Percentiles rank a stretch among this genome's conserved stretches.
phyloP scores from a whole-genome alignment of 1,140 invertebrate species.

The Drosophila mauritiana region DNA sequence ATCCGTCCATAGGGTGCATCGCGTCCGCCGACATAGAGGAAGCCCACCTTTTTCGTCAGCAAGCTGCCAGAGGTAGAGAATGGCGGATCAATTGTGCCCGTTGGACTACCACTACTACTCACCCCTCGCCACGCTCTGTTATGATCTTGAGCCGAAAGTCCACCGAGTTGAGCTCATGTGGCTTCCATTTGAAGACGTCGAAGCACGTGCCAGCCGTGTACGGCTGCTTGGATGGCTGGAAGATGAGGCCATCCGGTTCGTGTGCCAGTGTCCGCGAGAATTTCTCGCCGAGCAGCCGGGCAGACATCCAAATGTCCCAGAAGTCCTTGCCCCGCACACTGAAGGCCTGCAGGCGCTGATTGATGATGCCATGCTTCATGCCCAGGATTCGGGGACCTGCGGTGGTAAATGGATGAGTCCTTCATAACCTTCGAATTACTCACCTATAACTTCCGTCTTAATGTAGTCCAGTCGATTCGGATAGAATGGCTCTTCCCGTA shows the following conservation, averaged over 20 bases:
- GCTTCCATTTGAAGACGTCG: constrained; percentile 99
- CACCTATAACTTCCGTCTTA: constrained; percentile 88
- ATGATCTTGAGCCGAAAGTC: constrained; percentile 96
- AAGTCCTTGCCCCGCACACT: constrained; percentile 95
- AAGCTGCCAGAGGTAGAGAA: constrained; percentile 65
- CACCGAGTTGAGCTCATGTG: constrained; percentile 95
- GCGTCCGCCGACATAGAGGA: constrained; percentile 92
- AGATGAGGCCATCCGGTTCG: constrained; percentile 99
- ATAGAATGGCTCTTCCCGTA: constrained; percentile 91
- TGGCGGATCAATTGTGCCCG: background rate
- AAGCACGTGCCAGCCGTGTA: constrained; percentile 93
- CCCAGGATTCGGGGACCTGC: constrained; percentile 89
- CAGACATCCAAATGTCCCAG: constrained; percentile 91
- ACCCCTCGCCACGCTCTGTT: constrained; percentile 89
- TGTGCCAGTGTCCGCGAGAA: constrained; percentile 94
- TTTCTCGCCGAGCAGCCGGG: constrained; percentile 91
- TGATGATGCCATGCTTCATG: constrained; percentile 90
- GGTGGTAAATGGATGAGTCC: background rate
- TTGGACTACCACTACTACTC: constrained; percentile 3
- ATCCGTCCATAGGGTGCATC: constrained; percentile 87
- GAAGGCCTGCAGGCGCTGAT: constrained; percentile 93
- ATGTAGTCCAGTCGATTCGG: constrained; percentile 92
- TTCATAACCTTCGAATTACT: constrained; percentile 13
- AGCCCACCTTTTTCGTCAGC: constrained; percentile 88
- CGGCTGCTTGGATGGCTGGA: constrained; percentile 94